Base-by-base conservation (phyloP, 2,797 vertebrate species). In the Margarornis squamiger region DNA sequence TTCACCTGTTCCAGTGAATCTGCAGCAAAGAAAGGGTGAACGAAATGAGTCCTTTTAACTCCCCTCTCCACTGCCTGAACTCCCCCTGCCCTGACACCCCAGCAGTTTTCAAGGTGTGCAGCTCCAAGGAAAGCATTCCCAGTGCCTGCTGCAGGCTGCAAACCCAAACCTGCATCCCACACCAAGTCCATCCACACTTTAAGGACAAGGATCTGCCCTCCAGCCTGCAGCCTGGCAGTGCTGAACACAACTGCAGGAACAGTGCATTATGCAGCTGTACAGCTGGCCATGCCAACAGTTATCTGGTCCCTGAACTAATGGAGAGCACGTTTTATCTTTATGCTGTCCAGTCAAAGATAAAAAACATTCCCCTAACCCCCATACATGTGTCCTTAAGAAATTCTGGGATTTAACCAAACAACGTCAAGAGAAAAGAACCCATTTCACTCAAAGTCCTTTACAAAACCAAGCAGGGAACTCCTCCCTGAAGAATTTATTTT, bases 151-250 rank as follows among this genome's bases (percentile, higher is more conserved):
- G 16, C 3, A 22, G 45, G 61, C 66, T 51, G 67, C 51, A 29
- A 38, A 39, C 24, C 22, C 4, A 3, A 67, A 46, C 14, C 27
- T 0, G 0, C 14, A 8, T 8, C 49, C 32, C 7, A 1, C 1
- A 0, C 36, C 30, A 30, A 8, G 18, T 1, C 38, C 48, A 32
- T 1, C 38, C 48, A 32, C 0, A 4, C 58, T 38, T 4, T 4
- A 38, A 32, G n/a, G 30, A 49, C 2, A 0, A 22, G 26, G 36
- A 6, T 7, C 29, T 15, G 46, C 46, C 2, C 71, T 26, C 27
- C 59, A 15, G 27, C 58, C 38, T 36, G 62, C 34, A 74, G 52
- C 27, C 78, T 57, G 48, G 15, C 59, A 24, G 32, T 12, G 61
- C 75, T 34, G 29, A n/a, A 23, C 46, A 70, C 39, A 34, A 2